Evolutionary conservation across 2,113 vertebrate genomes (phyloP), one percentile per base, ranked within the genome.

Genomic region (Hepsetus odoe): DNA sequence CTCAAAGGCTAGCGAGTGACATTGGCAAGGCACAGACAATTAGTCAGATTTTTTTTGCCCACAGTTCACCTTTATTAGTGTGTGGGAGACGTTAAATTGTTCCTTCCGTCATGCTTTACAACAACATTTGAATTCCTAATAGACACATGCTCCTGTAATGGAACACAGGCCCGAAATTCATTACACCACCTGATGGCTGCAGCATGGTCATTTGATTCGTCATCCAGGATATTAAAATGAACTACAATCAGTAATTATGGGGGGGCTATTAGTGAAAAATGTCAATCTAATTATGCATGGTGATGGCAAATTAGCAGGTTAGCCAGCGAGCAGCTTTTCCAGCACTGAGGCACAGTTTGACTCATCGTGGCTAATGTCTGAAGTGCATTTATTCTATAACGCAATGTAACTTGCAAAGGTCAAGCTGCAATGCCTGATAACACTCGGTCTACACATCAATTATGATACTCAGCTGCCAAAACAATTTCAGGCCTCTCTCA

Each of bases 221-320:
- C 74, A 68, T 56, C 72, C 74, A 38, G 82, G 85, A 83, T 84
- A 88, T 89, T 82, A 86, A 24, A 84, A 88, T 86, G 85, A 75
- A 82, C 76, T 66, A 83, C 79, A 85, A 84, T 84, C 77, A 68
- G 80, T 85, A 84, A 80, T 87, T 88, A 85, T 30, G 66, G 74
- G 79, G 80, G 79, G 81, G 77, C 84, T 80, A 83, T 90, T 85
- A 86, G 82, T 77, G 59, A 55, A 20, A 90, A 90, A 89, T 88
- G 87, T 84, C 88, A 90, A 82, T 88, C 82, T 88, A 88, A 91
- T 92, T 91, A 91, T 67, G 58, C 38, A 35, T 30, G 69, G 77
- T 74, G 77, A 76, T 42, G 64, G 80, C 66, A 59, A 83, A 89
- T 89, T 87, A 86, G 65, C 69, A 72, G 82, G 85, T 85, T 83